Conservation (phyloP, 2,113 vertebrate species). For the Cyanocitta stelleri region DNA sequence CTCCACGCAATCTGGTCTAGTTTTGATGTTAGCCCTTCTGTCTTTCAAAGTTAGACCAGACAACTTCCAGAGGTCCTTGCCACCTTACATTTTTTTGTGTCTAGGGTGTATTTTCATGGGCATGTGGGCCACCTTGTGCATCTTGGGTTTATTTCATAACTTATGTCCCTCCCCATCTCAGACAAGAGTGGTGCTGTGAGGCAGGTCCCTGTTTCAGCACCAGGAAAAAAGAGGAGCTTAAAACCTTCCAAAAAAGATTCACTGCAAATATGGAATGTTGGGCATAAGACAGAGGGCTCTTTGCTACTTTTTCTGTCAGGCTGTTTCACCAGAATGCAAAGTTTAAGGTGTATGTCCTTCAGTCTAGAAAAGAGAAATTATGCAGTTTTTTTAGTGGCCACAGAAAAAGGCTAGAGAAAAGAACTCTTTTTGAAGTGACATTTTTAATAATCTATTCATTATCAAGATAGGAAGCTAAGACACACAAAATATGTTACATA, state of each 20-base stretch:
- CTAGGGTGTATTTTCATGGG: background rate
- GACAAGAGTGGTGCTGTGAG: background rate
- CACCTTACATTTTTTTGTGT: background rate
- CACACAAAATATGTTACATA: background rate
- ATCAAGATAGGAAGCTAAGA: background rate
- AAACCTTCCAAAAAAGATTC: background rate
- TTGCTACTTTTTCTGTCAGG: background rate
- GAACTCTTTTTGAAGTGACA: background rate
- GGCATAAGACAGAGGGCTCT: background rate
- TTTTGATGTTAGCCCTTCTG: background rate
- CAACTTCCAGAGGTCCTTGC: background rate
- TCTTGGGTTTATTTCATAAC: background rate
- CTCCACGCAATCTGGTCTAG: fast-evolving
- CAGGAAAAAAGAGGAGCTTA: background rate
- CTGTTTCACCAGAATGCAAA: background rate
- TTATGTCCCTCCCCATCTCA: background rate
- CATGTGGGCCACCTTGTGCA: background rate
- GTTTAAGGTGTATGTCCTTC: background rate
- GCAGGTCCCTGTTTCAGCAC: background rate
- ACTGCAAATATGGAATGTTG: background rate
- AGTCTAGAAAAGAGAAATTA: background rate
- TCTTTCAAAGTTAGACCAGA: background rate
- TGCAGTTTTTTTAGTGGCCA: background rate
- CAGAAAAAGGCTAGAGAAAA: background rate
- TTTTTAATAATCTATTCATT: background rate